phyloP scores from a whole-genome alignment of 2,113 vertebrate genomes.

The Carassius carassius region DNA sequence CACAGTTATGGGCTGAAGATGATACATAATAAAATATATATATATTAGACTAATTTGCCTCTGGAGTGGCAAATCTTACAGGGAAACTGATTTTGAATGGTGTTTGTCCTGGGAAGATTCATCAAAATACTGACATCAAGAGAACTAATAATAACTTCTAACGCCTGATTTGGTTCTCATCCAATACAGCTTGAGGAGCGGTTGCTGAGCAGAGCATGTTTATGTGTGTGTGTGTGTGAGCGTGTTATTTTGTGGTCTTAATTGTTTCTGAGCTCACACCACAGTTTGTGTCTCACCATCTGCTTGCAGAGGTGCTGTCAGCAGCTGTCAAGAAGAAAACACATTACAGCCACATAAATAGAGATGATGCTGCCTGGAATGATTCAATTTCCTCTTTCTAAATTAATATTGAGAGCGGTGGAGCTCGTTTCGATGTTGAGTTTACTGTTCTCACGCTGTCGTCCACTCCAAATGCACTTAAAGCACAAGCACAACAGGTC shows the following conservation, averaged over 20 bases:
- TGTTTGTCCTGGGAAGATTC: constrained; percentile 21
- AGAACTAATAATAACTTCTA: constrained; percentile 44
- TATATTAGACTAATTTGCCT: constrained; percentile 49
- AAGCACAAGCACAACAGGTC: not conserved
- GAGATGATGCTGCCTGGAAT: constrained; percentile 31
- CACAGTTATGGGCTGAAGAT: constrained; percentile 33
- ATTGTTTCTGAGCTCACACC: constrained; percentile 26
- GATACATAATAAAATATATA: constrained; percentile 40
- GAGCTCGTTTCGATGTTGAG: not conserved
- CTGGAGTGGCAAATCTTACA: constrained; percentile 38
- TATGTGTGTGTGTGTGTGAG: not conserved
- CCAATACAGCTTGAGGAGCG: constrained; percentile 25
- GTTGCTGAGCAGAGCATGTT: constrained; percentile 7
- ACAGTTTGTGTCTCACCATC: constrained; percentile 41
- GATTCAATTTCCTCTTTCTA: constrained; percentile 37
- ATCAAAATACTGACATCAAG: constrained; percentile 38
- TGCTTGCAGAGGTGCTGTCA: constrained; percentile 40
- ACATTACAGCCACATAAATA: constrained; percentile 26
- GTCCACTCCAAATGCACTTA: not conserved
- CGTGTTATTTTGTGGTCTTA: constrained; percentile 32
- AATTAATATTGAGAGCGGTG: constrained; percentile 25
- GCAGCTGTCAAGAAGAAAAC: constrained; percentile 29
- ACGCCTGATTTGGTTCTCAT: constrained; percentile 15
- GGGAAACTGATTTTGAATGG: constrained; percentile 29
- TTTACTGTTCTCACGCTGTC: not conserved